phyloP scores from a whole-genome alignment of 2,888 invertebrate species.

The Phymatocera aterrima region DNA sequence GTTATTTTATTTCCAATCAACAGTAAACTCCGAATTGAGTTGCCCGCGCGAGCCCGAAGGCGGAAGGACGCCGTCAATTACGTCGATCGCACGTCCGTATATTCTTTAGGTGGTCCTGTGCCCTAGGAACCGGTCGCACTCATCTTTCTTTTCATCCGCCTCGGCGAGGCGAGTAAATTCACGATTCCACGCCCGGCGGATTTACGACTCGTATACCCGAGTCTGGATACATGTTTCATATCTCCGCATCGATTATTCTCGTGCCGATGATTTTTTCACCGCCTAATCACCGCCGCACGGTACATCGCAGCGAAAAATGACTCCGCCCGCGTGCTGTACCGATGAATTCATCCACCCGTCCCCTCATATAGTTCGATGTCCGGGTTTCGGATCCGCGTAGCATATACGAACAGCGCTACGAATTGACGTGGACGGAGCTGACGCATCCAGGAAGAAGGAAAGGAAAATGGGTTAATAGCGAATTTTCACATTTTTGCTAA shows the following conservation, averaged over 20 bases:
- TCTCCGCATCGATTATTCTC: background rate
- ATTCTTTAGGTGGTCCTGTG: background rate
- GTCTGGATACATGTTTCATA: background rate
- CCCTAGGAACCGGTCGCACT: background rate
- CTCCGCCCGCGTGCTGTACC: background rate
- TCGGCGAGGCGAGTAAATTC: background rate
- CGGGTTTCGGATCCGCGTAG: no score
- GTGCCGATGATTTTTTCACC: background rate
- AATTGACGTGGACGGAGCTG: no score
- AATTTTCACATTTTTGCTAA: no score
- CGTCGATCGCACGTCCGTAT: slow-evolving; percentile 33
- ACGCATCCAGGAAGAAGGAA: no score
- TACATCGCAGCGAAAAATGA: background rate
- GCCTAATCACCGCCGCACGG: background rate
- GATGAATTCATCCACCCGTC: background rate
- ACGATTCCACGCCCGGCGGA: background rate
- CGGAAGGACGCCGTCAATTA: slow-evolving; percentile 41
- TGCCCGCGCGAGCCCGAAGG: slow-evolving; percentile 29
- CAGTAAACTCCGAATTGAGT: slow-evolving; percentile 44
- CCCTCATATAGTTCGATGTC: background rate
- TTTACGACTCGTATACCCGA: background rate
- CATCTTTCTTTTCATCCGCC: background rate
- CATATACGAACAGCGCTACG: no score
- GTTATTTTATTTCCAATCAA: slow-evolving; percentile 46
- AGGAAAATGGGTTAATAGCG: no score